Evolutionary conservation across 2,888 invertebrate species (phyloP), one percentile per base, ranked within the genome.

Genomic region (Rhingia campestris): DNA sequence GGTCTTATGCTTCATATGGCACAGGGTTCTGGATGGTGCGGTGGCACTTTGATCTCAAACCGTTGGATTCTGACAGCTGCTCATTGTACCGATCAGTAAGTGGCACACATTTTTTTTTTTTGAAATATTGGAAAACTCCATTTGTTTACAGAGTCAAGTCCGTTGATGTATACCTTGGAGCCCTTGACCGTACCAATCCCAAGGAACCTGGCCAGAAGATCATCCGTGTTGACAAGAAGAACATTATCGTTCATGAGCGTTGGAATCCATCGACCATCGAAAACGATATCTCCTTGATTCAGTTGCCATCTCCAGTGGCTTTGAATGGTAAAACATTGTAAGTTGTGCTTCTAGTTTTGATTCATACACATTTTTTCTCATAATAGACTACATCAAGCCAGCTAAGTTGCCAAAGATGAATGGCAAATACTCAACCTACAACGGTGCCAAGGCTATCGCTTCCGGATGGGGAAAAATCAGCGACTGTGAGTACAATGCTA

Each of bases 251-350:
- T 6, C 92, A 92, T 84, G 90, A 91, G 66, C 39, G 88, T 0
- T 92, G 91, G 90, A 86, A 89, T 37, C 53, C 89, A 0, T 47
- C 80, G 1, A 88, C 88, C 4, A 86, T 91, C 5, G 73, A 73
- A 10, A 91, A 92, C 81, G 93, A 93, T 80, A 90, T 93, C 54
- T 92, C 92, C 4, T 74, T 93, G 32, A 89, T 93, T 59, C 89
- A 88, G 58, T 86, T 93, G 81, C 90, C 91, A 10, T 74, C 88
- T 10, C 75, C 89, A 7, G 90, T 92, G 9, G 82, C 86, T 14
- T 87, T 92, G 63, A 91, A 90, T 84, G 90, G 92, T 92, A 4
- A 47, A 58, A 6, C 3, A 6, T 14, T 4, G 4, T 0, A n/a
- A 53, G 7, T 12, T 14, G 14, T 35, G 1, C 10, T 14, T 22